These are phyloP conservation scores for Scylla paramamosain DNA, from an alignment of 1,140 invertebrate genomes.

Conservation along the genomic window DNA sequence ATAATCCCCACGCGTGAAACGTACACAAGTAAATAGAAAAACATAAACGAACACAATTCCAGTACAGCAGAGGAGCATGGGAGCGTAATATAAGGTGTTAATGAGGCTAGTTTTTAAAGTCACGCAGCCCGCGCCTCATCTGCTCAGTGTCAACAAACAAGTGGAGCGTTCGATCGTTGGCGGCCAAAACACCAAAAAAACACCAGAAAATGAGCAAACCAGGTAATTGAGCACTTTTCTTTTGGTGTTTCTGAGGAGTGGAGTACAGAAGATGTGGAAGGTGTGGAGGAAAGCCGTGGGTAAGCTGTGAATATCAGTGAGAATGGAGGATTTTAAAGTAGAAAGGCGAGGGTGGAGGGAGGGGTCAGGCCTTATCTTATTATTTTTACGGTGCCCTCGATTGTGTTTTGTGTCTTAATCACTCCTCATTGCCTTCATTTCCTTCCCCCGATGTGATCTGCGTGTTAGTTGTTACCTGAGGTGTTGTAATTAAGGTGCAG, in stretches of 20 bases:
- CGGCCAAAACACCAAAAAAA: not conserved
- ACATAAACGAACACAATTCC: no score
- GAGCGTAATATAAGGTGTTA: no score
- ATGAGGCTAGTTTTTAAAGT: no score
- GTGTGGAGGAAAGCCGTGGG: not conserved
- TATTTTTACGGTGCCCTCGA: not conserved
- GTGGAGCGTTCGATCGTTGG: constrained; percentile 8
- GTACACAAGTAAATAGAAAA: no score
- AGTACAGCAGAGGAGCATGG: no score
- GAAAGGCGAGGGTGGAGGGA: not conserved
- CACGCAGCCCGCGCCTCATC: not conserved
- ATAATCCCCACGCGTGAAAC: no score
- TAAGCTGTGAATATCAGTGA: not conserved
- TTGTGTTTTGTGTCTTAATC: not conserved
- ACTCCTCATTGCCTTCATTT: no score
- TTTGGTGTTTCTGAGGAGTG: not conserved
- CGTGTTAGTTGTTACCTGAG: no score
- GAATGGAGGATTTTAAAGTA: not conserved
- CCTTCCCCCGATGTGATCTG: no score
- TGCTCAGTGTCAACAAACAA: not conserved
- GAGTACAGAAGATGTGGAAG: not conserved
- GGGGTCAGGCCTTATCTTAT: not conserved
- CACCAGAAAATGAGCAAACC: not conserved
- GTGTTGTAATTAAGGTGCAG: no score
- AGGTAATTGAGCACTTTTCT: not conserved